A percentile compares a stretch with the other conserved stretches of the same genome.
Evolutionary conservation across 2,888 invertebrate species (phyloP).

Genomic region (Patella caerulea): DNA sequence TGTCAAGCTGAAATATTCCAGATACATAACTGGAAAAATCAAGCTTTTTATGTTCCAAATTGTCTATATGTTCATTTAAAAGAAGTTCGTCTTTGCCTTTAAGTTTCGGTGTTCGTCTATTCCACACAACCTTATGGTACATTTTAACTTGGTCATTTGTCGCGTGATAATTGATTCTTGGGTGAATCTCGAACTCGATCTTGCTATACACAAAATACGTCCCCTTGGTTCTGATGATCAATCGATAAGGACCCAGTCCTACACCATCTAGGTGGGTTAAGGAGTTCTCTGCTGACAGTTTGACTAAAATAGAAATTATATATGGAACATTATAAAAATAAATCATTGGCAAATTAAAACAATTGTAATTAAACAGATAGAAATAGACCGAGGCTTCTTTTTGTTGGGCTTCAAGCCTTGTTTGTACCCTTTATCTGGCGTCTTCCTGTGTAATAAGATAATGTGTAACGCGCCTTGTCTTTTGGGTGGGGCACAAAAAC

Average conservation of each 20-base stretch:
- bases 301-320: background rate
- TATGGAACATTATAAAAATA: no score
- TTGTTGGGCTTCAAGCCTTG: no score
- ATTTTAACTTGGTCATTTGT: background rate
- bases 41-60: background rate
- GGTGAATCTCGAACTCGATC: background rate
- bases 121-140: background rate
- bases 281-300: background rate
- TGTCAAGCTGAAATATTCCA: background rate
- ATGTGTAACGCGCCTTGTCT: no score
- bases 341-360: no score
- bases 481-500: no score
- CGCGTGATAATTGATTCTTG: background rate
- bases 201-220: background rate
- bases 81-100: background rate
- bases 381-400: no score
- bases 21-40: background rate
- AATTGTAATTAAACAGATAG: no score
- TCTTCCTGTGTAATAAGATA: no score
- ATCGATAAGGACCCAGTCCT: background rate
- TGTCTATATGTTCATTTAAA: background rate
- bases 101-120: background rate
- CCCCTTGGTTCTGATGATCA: background rate
- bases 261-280: background rate
- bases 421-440: no score